Percentiles rank a stretch among this genome's conserved stretches.
Conservation (phyloP, 2,888 invertebrate genomes). For the Hirtodrosophila trivittata region DNA sequence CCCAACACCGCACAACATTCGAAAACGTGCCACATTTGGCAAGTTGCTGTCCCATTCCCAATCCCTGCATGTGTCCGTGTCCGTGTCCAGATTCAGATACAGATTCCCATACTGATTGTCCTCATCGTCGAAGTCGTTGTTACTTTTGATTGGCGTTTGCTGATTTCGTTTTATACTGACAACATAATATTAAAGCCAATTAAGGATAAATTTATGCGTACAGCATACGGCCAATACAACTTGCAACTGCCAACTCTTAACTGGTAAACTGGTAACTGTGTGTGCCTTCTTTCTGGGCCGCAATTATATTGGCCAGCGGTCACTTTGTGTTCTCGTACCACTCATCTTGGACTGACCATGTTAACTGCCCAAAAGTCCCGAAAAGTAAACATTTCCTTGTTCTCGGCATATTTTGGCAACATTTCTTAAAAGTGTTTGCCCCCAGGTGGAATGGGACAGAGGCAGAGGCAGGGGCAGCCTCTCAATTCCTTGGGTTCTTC, state of each 20-base stretch:
- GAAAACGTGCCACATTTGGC: constrained; percentile 77
- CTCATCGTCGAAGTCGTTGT: constrained; percentile 41
- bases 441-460: constrained; percentile 1
- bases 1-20: constrained; percentile 68
- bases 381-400: constrained; percentile 76
- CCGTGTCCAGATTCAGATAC: constrained; percentile 28
- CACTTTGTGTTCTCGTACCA: constrained; percentile 30
- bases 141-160: constrained; percentile 70
- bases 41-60: constrained; percentile 28
- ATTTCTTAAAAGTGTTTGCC: constrained; percentile 63
- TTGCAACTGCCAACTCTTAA: constrained; percentile 32
- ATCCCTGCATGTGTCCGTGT: constrained; percentile 2
- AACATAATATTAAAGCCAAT: constrained; percentile 80
- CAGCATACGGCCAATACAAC: constrained; percentile 60
- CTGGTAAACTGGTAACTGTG: not conserved
- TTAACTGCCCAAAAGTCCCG: constrained; percentile 54
- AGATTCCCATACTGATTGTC: constrained; percentile 59
- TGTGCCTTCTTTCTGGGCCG: constrained; percentile 26
- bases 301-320: constrained; percentile 62
- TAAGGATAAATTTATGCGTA: constrained; percentile 79
- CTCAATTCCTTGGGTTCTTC: constrained; percentile 28
- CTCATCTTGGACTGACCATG: constrained; percentile 45
- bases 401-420: constrained; percentile 63
- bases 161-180: constrained; percentile 65
- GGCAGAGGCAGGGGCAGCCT: not conserved